Evolutionary conservation across 2,888 invertebrate species (phyloP).

Genomic region (Digitonthophagus gazella): DNA sequence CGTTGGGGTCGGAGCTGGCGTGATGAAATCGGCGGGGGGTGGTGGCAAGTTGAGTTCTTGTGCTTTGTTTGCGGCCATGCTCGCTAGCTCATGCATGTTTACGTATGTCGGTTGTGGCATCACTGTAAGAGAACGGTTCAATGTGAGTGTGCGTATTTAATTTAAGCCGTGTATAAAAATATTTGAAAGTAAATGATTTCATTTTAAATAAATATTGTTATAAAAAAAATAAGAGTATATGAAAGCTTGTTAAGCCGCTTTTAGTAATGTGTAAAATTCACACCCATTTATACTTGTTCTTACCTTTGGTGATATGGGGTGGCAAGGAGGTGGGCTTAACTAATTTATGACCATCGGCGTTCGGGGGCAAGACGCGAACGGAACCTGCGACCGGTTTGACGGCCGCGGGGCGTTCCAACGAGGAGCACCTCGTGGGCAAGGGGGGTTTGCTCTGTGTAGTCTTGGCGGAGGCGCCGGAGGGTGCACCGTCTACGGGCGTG

Average conservation of each 20-base stretch:
- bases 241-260: not conserved
- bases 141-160: not conserved
- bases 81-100: conserved; percentile 87
- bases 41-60: conserved; percentile 62
- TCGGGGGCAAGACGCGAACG: conserved; percentile 49
- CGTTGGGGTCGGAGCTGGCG: conserved; percentile 42
- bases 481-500: conserved; percentile 40
- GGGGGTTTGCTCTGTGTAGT: conserved; percentile 57
- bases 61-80: conserved; percentile 74
- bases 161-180: not conserved
- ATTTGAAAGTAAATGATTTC: not conserved
- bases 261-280: not conserved
- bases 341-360: conserved; percentile 56
- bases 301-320: conserved; percentile 75
- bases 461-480: conserved; percentile 44
- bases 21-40: conserved; percentile 54
- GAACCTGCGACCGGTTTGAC: conserved; percentile 53
- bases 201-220: not conserved
- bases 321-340: conserved; percentile 68
- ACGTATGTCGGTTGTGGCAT: conserved; percentile 80
- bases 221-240: not conserved
- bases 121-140: conserved; percentile 45
- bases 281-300: conserved; percentile 3
- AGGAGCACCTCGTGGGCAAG: conserved; percentile 79
- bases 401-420: conserved; percentile 74